Evolutionary conservation across 1,140 invertebrate species (phyloP), one percentile per base, ranked within the genome.

Genomic region (Camponotus floridanus): DNA sequence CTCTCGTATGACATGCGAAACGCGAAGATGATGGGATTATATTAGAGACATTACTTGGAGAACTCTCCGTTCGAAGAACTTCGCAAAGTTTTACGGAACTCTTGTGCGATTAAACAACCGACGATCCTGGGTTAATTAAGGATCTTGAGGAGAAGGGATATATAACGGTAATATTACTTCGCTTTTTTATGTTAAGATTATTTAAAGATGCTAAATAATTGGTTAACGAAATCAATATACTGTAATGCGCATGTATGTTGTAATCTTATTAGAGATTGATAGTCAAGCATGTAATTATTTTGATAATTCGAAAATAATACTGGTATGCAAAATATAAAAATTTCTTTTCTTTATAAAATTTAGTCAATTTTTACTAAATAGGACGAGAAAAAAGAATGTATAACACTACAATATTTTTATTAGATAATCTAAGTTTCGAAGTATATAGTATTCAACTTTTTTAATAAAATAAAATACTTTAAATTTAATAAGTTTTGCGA

Each of bases 51-150:
- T 83, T 83, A 61, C 55, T 39, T 3, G 15, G n/a, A n/a, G 79
- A 81, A 73, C 36, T 64, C 9, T 2, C 31, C 68, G 26, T 83
- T 83, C 79, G 48, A 83, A 83, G 55, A 26, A 74, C 55, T 73
- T 83, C 6, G 61, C 39, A 2, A 80, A 73, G 39, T 83, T 73
- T 73, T 73, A 15, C n/a, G 48, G 51, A 18, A 18, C 31, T 74
- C 68, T 45, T 57, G 13, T 45, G 55, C 67, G 55, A 62, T 83
- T 74, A 83, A 61, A 36, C 57, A 26, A 45, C 61, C n/a, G 51
- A 81, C 21, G 26, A 74, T n/a, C 11, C 48, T 51, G 67, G 26
- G 15, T 68, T 70, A 70, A 70, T 70, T 57, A 80, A 57, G 15
- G 26, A 70, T 39, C 31, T 71, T 0, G 8, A 4, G n/a, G 3